A percentile compares a stretch with the other conserved stretches of the same genome.
phyloP scores from a whole-genome alignment of 2,888 invertebrate species.

The Caenorhabditis becei region DNA sequence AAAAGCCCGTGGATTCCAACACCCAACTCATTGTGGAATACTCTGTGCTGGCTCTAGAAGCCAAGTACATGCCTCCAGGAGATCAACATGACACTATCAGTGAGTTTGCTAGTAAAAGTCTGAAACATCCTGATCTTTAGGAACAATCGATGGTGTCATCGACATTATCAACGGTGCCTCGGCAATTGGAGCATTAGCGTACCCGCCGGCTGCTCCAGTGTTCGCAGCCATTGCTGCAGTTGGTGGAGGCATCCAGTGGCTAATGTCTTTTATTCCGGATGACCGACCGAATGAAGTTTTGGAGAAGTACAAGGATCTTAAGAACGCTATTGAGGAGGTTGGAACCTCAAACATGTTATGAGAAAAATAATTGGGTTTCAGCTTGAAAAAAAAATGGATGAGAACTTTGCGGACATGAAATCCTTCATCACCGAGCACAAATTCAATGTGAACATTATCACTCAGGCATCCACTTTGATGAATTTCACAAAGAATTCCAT shows the following conservation, averaged over 20 bases:
- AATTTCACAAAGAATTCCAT: too few species aligned
- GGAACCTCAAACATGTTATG: background rate
- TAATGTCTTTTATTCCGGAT: constrained; percentile 4
- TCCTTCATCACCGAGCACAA: too few species aligned
- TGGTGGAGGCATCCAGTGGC: background rate
- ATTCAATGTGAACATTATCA: too few species aligned
- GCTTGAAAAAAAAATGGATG: background rate
- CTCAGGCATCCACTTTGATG: too few species aligned
- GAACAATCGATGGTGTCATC: background rate
- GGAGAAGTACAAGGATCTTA: background rate
- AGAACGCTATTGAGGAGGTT: background rate
- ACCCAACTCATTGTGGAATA: too few species aligned
- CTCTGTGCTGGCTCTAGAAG: background rate
- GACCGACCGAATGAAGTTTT: background rate
- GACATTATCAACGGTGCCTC: background rate
- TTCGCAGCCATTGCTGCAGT: constrained; percentile 4
- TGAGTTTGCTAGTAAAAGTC: background rate
- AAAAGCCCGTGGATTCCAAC: background rate
- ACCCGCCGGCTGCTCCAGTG: constrained; percentile 9
- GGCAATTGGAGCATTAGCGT: background rate
- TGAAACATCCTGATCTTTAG: too few species aligned
- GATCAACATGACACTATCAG: background rate
- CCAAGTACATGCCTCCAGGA: background rate
- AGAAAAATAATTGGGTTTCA: too few species aligned
- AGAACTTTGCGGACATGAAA: background rate